Conservation (phyloP, 2,113 vertebrate genomes). For the Gnathonemus echidnorhynchus region DNA sequence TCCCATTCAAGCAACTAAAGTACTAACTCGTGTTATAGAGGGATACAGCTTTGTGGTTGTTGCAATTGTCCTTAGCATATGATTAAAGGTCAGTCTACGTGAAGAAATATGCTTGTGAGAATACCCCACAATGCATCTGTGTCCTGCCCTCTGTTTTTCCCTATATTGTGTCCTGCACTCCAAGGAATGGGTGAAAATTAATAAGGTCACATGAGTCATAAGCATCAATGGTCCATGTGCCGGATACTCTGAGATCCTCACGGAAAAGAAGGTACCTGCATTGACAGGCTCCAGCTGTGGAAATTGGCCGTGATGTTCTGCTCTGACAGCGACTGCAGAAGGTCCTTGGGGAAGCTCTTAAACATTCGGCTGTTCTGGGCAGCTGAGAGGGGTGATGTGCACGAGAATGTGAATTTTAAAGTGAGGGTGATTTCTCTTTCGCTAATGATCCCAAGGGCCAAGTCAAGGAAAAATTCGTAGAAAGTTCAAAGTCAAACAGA, state of each 20-base stretch:
- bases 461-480: neutral
- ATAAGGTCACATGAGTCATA: neutral
- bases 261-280: conserved; percentile 62
- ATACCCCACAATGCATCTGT: neutral
- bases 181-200: neutral
- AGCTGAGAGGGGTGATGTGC: conserved; percentile 47
- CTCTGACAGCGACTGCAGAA: conserved; percentile 62
- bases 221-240: neutral
- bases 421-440: neutral
- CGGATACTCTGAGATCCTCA: neutral
- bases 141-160: neutral
- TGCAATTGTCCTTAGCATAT: neutral
- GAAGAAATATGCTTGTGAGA: neutral
- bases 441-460: neutral
- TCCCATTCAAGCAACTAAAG: neutral
- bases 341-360: conserved; percentile 65
- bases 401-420: neutral
- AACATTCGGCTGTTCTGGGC: conserved; percentile 70
- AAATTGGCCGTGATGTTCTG: conserved; percentile 83
- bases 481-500: neutral
- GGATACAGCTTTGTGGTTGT: neutral
- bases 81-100: neutral
- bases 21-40: neutral
- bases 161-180: neutral
- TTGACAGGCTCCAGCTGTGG: conserved; percentile 81